phyloP scores from a whole-genome alignment of 35 echinoderm and acorn worm genomes.

The Apostichopus parvimensis region DNA sequence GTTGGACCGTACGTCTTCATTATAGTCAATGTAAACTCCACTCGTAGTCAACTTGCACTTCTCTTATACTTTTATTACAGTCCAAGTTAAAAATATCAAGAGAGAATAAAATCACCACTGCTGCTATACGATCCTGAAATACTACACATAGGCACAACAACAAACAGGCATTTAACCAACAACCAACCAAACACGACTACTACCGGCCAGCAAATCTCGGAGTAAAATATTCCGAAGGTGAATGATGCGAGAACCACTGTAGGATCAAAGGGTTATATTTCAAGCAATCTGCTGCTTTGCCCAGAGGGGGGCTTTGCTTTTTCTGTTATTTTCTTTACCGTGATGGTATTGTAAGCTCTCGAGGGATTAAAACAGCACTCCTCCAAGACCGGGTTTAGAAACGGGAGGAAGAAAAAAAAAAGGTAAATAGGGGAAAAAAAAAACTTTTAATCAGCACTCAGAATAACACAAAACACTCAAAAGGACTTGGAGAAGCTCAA shows the following conservation, averaged over 20 bases:
- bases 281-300: neutral
- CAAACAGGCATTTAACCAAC: too few relatives aligned
- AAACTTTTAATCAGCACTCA: neutral
- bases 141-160: too few relatives aligned
- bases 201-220: too few relatives aligned
- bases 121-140: too few relatives aligned
- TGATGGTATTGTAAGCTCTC: neutral
- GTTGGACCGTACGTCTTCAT: constrained; percentile 61
- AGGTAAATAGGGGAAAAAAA: neutral
- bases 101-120: too few relatives aligned
- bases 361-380: neutral
- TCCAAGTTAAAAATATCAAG: too few relatives aligned
- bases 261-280: constrained; percentile 9
- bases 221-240: neutral
- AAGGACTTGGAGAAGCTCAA: neutral
- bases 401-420: too few relatives aligned
- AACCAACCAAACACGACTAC: too few relatives aligned
- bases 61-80: too few relatives aligned
- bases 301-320: neutral
- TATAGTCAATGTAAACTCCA: constrained; percentile 5
- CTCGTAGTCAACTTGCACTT: neutral
- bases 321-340: neutral
- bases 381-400: neutral
- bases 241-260: neutral
- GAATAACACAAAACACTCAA: neutral